Evolutionary conservation across 2,113 vertebrate genomes (phyloP).

Genomic region (Anguilla japonica): DNA sequence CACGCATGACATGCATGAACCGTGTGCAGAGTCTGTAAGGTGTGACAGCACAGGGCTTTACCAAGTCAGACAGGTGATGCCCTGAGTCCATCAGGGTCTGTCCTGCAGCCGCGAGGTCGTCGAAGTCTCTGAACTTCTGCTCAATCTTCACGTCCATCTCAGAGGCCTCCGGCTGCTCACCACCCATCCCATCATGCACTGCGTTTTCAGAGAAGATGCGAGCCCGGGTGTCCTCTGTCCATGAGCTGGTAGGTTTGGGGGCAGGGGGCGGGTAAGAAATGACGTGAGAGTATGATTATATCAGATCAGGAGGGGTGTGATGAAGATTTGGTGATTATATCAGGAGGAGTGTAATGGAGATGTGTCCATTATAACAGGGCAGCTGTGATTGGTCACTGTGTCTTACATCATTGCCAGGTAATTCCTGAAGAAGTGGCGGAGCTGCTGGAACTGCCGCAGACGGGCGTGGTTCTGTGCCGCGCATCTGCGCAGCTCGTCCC

Average conservation of each 20-base stretch:
- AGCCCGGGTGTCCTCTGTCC: slow-evolving; percentile 67
- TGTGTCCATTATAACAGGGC: too few relatives aligned
- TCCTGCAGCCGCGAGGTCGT: slow-evolving; percentile 54
- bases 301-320: too few relatives aligned
- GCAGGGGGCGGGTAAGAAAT: neutral
- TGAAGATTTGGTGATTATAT: too few relatives aligned
- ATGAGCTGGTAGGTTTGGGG: slow-evolving; percentile 56
- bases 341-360: too few relatives aligned
- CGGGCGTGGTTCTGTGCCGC: slow-evolving; percentile 49
- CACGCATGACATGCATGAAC: slow-evolving; percentile 1
- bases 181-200: neutral
- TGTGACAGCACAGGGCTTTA: slow-evolving; percentile 41
- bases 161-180: slow-evolving; percentile 34
- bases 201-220: slow-evolving; percentile 63
- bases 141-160: slow-evolving; percentile 66
- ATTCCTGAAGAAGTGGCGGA: slow-evolving; percentile 64
- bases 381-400: neutral
- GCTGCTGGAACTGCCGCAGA: slow-evolving; percentile 48
- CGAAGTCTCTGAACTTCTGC: slow-evolving; percentile 66
- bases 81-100: slow-evolving; percentile 64
- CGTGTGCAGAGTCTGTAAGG: neutral
- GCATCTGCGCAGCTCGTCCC: slow-evolving; percentile 54
- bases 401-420: slow-evolving; percentile 75
- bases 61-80: slow-evolving; percentile 62
- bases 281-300: neutral